Evolutionary conservation across 2,888 invertebrate species (phyloP).

Genomic region (Andrena minutula): DNA sequence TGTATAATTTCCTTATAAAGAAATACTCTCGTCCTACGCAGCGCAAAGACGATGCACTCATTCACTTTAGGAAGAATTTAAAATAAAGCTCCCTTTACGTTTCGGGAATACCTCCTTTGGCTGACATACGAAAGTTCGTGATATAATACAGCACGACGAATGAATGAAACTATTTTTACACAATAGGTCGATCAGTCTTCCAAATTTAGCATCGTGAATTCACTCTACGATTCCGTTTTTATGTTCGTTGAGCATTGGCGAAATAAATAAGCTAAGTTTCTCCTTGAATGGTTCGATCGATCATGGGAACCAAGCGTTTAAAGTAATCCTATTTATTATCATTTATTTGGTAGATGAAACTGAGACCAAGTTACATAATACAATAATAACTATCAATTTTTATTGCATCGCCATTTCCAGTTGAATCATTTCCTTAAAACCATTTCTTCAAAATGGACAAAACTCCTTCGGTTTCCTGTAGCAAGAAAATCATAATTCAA

Average conservation of each 20-base stretch:
- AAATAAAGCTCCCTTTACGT: constrained; percentile 19
- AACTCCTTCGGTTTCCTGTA: too few species aligned
- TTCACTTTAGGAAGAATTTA: constrained; percentile 10
- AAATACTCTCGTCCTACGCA: too few species aligned
- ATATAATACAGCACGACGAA: constrained; percentile 51
- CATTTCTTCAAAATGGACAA: neutral
- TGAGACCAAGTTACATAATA: too few species aligned
- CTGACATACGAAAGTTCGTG: constrained; percentile 17
- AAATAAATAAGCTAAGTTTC: neutral
- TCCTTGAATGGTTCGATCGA: too few species aligned
- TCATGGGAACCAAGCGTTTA: too few species aligned
- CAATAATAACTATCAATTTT: too few species aligned
- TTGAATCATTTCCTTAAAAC: neutral
- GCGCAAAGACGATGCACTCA: neutral
- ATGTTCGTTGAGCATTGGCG: constrained; percentile 34
- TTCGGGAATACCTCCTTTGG: constrained; percentile 20
- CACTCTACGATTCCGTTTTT: constrained; percentile 37
- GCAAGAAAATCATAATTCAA: too few species aligned
- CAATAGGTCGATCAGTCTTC: constrained; percentile 48
- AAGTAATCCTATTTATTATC: too few species aligned
- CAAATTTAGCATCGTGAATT: constrained; percentile 57
- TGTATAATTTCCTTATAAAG: too few species aligned
- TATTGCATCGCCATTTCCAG: too few species aligned
- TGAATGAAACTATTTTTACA: constrained; percentile 70
- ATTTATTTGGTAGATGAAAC: too few species aligned